These are phyloP conservation scores for Aphelenchoides besseyi DNA, from an alignment of 1,140 invertebrate genomes.

Conservation along the genomic window DNA sequence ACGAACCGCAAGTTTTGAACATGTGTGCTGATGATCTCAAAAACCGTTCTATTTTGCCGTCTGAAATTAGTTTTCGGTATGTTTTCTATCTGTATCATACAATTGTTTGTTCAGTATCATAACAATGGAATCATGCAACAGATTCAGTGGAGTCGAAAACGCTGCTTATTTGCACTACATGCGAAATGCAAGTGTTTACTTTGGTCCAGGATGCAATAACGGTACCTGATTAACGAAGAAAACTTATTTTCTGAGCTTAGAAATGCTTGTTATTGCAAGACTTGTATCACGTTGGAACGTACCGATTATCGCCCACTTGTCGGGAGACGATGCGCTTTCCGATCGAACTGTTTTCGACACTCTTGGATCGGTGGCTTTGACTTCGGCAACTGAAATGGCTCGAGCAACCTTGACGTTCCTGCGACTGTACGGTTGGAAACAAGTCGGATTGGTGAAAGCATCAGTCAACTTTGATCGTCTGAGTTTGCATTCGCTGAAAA, in stretches of 20 bases:
- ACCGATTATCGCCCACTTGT: conserved; percentile 62
- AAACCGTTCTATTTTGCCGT: conserved; percentile 52
- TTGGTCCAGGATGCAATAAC: conserved; percentile 62
- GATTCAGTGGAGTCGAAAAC: conserved; percentile 59
- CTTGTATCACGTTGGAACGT: conserved; percentile 61
- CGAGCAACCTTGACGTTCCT: conserved; percentile 57
- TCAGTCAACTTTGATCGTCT: conserved; percentile 53
- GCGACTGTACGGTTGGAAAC: conserved; percentile 61
- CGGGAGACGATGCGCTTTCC: conserved; percentile 58
- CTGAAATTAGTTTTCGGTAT: conserved; percentile 53
- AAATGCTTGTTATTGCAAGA: conserved; percentile 62
- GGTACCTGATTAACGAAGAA: too few species aligned
- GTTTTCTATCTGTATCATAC: neutral
- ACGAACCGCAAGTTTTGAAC: conserved; percentile 51
- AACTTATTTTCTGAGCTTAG: too few species aligned
- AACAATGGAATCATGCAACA: conserved; percentile 62
- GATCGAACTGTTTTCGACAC: conserved; percentile 59
- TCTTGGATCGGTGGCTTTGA: conserved; percentile 62
- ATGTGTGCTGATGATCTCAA: conserved; percentile 56
- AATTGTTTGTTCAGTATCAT: conserved; percentile 41
- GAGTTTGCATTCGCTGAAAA: conserved; percentile 58
- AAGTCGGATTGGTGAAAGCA: conserved; percentile 57
- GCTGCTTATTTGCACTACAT: conserved; percentile 60
- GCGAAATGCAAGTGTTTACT: conserved; percentile 60
- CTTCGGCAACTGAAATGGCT: conserved; percentile 62